Conservation (phyloP, 2,113 vertebrate species). For the Cyprinus carpio region DNA sequence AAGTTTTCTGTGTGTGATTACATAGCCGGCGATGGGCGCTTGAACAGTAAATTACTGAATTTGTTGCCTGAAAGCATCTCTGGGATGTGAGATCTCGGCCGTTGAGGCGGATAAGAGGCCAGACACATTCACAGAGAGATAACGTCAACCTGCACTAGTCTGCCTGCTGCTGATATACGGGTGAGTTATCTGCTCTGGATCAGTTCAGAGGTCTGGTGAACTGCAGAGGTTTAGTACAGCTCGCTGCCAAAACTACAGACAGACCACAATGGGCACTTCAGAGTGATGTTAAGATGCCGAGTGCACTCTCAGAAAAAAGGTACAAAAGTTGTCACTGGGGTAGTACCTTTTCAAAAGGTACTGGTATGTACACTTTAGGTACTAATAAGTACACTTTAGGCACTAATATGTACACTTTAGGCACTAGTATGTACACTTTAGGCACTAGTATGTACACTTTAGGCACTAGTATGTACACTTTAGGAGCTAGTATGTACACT, state of each 20-base stretch:
- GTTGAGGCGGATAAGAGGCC: slow-evolving; percentile 27
- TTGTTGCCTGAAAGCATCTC: slow-evolving; percentile 29
- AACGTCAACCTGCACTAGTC: slow-evolving; percentile 29
- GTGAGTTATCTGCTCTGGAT: slow-evolving; percentile 45
- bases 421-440: neutral
- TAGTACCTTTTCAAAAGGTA: neutral
- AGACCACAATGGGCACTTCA: neutral
- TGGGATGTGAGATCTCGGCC: slow-evolving; percentile 7
- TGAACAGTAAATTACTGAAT: neutral
- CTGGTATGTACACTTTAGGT: neutral
- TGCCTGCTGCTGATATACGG: slow-evolving; percentile 36
- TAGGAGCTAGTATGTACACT: too few species aligned
- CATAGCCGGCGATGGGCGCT: neutral
- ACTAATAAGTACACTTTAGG: neutral
- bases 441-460: neutral
- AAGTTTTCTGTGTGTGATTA: neutral
- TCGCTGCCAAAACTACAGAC: neutral
- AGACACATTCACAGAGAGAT: slow-evolving; percentile 17
- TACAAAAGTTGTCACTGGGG: too few species aligned
- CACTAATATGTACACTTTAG: neutral
- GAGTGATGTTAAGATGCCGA: neutral
- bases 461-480: neutral
- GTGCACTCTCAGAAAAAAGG: neutral
- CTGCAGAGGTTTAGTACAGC: neutral
- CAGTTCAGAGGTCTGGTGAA: slow-evolving; percentile 18